Evolutionary conservation across 2,113 vertebrate genomes (phyloP).

Genomic region (Bettongia penicillata): DNA sequence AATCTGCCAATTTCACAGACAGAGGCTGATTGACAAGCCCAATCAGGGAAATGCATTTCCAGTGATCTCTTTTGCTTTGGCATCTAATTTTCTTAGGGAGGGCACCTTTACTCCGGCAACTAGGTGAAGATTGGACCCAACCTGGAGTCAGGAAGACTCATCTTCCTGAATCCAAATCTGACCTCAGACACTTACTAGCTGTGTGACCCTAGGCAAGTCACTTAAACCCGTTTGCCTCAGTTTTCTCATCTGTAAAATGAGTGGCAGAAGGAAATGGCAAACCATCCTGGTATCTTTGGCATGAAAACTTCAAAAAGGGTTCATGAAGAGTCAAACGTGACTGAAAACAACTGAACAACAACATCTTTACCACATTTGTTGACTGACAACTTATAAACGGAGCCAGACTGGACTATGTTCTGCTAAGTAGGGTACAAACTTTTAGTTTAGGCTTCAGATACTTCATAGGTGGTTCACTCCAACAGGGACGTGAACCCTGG

Average conservation of each 20-base stretch:
- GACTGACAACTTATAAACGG: no score
- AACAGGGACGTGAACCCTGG: no score
- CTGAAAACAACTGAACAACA: no score
- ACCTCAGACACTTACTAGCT: background rate
- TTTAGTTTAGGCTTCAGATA: no score
- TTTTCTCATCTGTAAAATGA: background rate
- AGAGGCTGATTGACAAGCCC: background rate
- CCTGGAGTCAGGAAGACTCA: background rate
- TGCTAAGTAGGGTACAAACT: no score
- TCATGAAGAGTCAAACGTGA: no score
- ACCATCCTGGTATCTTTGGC: background rate
- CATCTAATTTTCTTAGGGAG: background rate
- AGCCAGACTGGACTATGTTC: no score
- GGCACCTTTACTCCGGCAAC: background rate
- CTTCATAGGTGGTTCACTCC: no score
- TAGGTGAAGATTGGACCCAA: background rate
- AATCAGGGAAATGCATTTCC: background rate
- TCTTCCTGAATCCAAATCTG: background rate
- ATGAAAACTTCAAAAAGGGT: no score
- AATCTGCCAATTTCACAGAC: background rate
- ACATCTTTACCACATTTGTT: no score
- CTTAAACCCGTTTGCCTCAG: background rate
- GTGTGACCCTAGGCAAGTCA: background rate
- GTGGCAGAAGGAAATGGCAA: background rate
- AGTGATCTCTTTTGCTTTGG: background rate